Percentiles rank a stretch among this genome's conserved stretches.
phyloP scores from a whole-genome alignment of 2,797 vertebrate genomes.

The Xiphophorus birchmanni region DNA sequence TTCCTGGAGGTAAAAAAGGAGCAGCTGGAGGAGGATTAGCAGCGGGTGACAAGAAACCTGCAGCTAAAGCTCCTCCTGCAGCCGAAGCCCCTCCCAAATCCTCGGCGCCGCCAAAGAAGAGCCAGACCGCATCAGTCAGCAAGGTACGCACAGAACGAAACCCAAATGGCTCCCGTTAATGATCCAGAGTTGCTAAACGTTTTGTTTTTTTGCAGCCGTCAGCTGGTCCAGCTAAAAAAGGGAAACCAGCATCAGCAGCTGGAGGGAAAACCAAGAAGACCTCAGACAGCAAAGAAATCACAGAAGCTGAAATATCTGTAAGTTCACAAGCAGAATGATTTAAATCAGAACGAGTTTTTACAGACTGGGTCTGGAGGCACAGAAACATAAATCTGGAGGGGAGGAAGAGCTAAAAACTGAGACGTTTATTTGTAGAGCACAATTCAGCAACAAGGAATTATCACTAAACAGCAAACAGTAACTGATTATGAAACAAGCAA shows the following conservation, averaged over 20 bases:
- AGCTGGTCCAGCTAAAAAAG: constrained; percentile 87
- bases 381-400: not conserved
- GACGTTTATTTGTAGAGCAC: no score
- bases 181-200: not conserved
- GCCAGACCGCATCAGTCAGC: constrained; percentile 61
- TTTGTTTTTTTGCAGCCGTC: constrained; percentile 67
- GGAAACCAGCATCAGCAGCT: constrained; percentile 80
- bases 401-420: not conserved
- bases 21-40: constrained; percentile 49
- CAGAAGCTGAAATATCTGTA: constrained; percentile 92
- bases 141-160: constrained; percentile 78
- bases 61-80: constrained; percentile 77
- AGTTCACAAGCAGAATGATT: constrained; percentile 43
- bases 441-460: no score
- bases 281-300: constrained; percentile 85
- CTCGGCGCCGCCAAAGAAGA: constrained; percentile 85
- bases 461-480: no score
- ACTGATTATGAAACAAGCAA: no score
- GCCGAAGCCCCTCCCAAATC: constrained; percentile 78
- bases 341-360: not conserved
- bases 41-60: constrained; percentile 85
- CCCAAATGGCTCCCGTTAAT: not conserved
- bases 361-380: not conserved
- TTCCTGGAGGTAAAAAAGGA: constrained; percentile 85
- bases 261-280: constrained; percentile 88